Conservation (phyloP, 2,888 invertebrate species). For the Harpalus rubripes region DNA sequence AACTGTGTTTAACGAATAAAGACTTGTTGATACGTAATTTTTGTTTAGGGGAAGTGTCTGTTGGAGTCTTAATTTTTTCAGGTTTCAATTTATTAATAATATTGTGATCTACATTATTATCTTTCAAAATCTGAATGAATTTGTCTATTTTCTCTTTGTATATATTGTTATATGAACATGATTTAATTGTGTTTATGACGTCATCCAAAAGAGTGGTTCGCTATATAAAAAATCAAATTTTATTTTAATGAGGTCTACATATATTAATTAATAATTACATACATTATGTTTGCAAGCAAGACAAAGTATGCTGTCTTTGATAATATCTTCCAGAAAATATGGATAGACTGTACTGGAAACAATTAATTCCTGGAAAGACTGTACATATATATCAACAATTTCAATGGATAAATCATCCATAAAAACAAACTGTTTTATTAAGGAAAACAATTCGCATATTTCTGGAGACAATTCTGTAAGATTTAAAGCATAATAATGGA, state of each 20-base stretch:
- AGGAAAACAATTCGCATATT: background rate
- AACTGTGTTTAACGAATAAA: background rate
- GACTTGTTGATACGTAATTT: too few relatives aligned
- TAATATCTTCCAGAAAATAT: background rate
- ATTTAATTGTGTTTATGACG: background rate
- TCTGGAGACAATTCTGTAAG: conserved; percentile 12
- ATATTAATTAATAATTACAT: background rate
- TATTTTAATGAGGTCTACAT: background rate
- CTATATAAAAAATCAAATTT: background rate
- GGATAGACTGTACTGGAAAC: background rate
- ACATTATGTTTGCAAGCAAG: background rate
- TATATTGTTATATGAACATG: background rate
- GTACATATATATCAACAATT: background rate
- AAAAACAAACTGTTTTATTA: conserved; percentile 10
- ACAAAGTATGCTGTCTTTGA: background rate
- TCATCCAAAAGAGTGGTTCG: background rate
- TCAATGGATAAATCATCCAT: background rate
- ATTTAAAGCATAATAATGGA: background rate
- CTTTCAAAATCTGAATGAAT: background rate
- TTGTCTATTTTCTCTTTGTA: background rate
- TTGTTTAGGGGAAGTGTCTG: too few relatives aligned
- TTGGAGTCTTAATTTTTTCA: too few relatives aligned
- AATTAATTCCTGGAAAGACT: background rate
- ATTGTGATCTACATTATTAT: background rate
- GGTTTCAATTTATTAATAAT: background rate